Evolutionary conservation across 2,888 invertebrate species (phyloP), one percentile per base, ranked within the genome.

Genomic region (Hyposoter didymator): DNA sequence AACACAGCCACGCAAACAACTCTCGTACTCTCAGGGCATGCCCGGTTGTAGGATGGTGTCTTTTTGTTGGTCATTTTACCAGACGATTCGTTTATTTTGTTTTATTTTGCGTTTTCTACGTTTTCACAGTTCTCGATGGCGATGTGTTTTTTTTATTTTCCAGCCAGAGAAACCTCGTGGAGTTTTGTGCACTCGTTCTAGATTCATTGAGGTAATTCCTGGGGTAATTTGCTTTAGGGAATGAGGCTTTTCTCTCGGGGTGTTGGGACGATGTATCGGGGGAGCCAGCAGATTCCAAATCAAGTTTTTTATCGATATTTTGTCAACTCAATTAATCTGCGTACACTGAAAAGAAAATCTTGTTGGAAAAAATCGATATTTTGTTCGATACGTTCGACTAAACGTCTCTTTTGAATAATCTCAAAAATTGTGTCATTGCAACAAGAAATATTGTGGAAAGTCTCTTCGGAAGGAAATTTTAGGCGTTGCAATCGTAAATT

Each of bases 21-120:
- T 93, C 93, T 93, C 93, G 93, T 93, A 92, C 92, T 93, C 93
- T 93, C 93, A 92, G 93, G 93, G 93, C 94, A 93, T 93, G 93
- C 92, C 94, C 93, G 90, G 93, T 93, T 94, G 94, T 93, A 94
- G 94, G 93, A 93, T 93, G 90, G 91, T 93, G 90, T 91, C 89
- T 91, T 87, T 78, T 87, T 87, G 89, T 89, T 76, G 73, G 74
- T 74, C 75, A 75, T 82, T 28, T 28, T 79, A 76, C 82, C 85
- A 79, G 75, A 79, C 82, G 72, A 81, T 74, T 76, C 59, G 52
- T n/a, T 64, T 78, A 67, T 47, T 28, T 28, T 62, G 43, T 78
- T 73, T 52, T 28, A 82, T 67, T 64, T 73, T 84, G 52, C 81
- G 59, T 28, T 17, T 47, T 47, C n/a, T 49, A n/a, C 28, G 10